phyloP scores from a whole-genome alignment of 2,888 invertebrate genomes.

The Aphodius sticticus region DNA sequence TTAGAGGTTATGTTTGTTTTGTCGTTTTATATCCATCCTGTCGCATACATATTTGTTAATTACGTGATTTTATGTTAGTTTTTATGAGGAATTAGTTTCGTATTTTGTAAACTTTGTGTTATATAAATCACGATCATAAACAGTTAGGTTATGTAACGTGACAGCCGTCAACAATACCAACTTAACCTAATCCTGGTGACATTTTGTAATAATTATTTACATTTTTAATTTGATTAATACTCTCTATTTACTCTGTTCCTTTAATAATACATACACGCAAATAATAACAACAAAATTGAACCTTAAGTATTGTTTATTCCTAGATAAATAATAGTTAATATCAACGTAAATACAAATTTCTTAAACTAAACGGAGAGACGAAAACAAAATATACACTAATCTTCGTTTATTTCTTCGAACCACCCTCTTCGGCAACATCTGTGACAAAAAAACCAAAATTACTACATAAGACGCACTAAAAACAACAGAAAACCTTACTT shows the following conservation, averaged over 20 bases:
- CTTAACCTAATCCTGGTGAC: neutral
- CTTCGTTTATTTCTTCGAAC: slow-evolving; percentile 53
- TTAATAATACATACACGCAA: neutral
- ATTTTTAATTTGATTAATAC: too few species aligned
- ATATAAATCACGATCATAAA: neutral
- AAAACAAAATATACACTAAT: neutral
- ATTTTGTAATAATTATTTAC: too few species aligned
- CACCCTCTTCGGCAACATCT: slow-evolving; percentile 56
- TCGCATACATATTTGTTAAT: neutral
- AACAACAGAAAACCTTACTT: slow-evolving; percentile 70
- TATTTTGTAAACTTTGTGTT: neutral
- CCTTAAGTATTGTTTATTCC: neutral
- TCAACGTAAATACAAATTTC: neutral
- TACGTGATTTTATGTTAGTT: neutral
- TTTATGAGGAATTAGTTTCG: neutral
- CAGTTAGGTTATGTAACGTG: neutral
- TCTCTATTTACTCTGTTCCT: neutral
- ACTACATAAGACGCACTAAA: slow-evolving; percentile 29
- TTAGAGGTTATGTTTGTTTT: neutral
- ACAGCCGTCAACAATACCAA: neutral
- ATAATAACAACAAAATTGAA: neutral
- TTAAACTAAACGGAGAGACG: neutral
- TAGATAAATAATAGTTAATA: slow-evolving; percentile 4
- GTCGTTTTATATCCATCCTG: neutral
- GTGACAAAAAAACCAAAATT: slow-evolving; percentile 42